Evolutionary conservation across 1,140 invertebrate genomes (phyloP).

Genomic region (Pseudomyrmex sp.): DNA sequence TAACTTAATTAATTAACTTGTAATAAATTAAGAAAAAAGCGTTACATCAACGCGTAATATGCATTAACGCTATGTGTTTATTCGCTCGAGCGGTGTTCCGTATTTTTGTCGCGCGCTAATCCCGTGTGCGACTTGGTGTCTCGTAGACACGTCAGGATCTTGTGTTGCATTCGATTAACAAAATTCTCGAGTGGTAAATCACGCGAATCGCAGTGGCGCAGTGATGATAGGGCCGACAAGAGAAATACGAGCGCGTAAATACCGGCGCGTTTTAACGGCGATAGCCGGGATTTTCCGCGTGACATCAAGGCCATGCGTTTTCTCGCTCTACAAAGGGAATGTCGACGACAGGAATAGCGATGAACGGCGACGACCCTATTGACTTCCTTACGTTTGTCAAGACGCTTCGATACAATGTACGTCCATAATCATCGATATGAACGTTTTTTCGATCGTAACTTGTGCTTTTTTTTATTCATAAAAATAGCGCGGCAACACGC

Average conservation of each 20-base stretch:
- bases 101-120: slow-evolving; percentile 2
- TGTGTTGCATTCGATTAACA: slow-evolving; percentile 8
- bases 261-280: slow-evolving; percentile 57
- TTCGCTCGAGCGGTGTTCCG: not conserved
- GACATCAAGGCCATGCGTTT: slow-evolving; percentile 60
- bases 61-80: not conserved
- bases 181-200: slow-evolving; percentile 50
- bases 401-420: slow-evolving; percentile 17
- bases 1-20: no score
- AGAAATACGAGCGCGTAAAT: slow-evolving; percentile 68
- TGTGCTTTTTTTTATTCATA: no score
- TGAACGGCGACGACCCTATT: slow-evolving; percentile 27
- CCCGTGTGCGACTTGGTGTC: no score
- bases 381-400: slow-evolving; percentile 42
- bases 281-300: slow-evolving; percentile 61
- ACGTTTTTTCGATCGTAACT: not conserved
- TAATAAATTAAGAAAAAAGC: no score
- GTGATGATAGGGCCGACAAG: slow-evolving; percentile 60
- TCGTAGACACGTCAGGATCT: not conserved
- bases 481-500: no score
- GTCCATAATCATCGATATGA: not conserved
- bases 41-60: not conserved
- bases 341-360: slow-evolving; percentile 32
- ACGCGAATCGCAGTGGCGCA: slow-evolving; percentile 6
- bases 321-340: slow-evolving; percentile 54